phyloP scores from a whole-genome alignment of 2,888 invertebrate genomes.

The Lasioglossum villosulum region DNA sequence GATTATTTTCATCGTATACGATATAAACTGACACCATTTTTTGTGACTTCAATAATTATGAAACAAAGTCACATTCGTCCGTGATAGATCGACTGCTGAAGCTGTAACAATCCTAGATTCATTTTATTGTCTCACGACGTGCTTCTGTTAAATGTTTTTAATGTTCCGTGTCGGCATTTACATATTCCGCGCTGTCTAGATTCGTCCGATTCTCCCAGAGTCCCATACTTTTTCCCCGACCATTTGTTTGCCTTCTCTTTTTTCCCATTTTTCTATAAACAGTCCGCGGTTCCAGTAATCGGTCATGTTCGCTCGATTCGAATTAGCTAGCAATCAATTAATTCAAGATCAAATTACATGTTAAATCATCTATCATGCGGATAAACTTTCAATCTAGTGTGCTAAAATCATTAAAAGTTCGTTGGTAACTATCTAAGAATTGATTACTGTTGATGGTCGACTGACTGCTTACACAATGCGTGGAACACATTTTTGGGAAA shows the following conservation, averaged over 20 bases:
- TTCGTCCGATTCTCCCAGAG: neutral
- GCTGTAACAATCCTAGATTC: neutral
- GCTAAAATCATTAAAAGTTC: too few species aligned
- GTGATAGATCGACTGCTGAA: neutral
- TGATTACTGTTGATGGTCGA: too few species aligned
- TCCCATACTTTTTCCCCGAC: neutral
- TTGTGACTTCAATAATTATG: too few species aligned
- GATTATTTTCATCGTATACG: too few species aligned
- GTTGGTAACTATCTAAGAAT: too few species aligned
- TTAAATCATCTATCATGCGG: neutral
- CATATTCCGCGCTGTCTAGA: neutral
- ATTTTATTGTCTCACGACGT: neutral
- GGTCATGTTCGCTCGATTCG: neutral
- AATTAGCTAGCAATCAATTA: neutral
- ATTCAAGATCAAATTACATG: neutral
- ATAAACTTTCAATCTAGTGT: neutral
- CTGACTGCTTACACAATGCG: too few species aligned
- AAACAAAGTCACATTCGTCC: neutral
- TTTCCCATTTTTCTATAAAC: neutral
- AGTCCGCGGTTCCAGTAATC: neutral
- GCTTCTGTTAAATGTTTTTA: conserved; percentile 2
- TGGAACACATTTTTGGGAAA: too few species aligned
- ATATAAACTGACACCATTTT: too few species aligned
- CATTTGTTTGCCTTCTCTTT: neutral
- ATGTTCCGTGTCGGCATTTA: neutral